Conservation (phyloP, 2,113 vertebrate genomes). For the Craseonycteris thonglongyai region DNA sequence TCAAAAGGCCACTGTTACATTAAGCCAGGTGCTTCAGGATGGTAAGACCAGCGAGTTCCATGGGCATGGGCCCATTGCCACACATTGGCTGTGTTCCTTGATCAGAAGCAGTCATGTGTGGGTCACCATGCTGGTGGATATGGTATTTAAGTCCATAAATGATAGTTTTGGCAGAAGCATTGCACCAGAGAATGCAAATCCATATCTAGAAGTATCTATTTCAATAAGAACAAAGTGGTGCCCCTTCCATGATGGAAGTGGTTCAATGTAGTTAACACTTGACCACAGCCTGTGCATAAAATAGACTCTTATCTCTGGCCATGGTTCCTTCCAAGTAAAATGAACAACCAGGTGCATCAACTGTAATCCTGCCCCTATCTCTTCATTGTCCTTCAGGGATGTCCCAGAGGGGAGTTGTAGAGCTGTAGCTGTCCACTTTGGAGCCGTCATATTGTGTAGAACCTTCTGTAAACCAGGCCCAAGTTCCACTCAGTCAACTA, state of each 20-base stretch:
- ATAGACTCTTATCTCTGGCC: background rate
- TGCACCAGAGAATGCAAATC: background rate
- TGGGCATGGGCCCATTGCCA: background rate
- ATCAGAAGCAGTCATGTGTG: background rate
- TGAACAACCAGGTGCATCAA: background rate
- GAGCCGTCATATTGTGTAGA: background rate
- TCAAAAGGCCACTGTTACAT: background rate
- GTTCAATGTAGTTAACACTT: background rate
- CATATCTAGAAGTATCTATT: background rate
- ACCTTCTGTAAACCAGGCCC: background rate
- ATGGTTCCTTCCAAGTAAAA: background rate
- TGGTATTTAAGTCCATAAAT: background rate
- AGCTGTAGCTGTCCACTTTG: background rate
- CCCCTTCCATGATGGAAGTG: background rate
- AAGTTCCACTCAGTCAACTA: background rate
- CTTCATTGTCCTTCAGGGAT: background rate
- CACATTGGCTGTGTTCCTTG: background rate
- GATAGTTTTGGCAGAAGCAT: background rate
- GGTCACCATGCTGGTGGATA: background rate
- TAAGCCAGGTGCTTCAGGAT: background rate
- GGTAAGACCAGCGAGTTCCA: background rate
- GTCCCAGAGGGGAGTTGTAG: background rate
- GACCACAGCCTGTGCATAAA: background rate
- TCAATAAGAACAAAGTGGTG: background rate
- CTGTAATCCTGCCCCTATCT: background rate